Evolutionary conservation across 2,888 invertebrate species (phyloP).

Genomic region (Cerceris ruficornis): DNA sequence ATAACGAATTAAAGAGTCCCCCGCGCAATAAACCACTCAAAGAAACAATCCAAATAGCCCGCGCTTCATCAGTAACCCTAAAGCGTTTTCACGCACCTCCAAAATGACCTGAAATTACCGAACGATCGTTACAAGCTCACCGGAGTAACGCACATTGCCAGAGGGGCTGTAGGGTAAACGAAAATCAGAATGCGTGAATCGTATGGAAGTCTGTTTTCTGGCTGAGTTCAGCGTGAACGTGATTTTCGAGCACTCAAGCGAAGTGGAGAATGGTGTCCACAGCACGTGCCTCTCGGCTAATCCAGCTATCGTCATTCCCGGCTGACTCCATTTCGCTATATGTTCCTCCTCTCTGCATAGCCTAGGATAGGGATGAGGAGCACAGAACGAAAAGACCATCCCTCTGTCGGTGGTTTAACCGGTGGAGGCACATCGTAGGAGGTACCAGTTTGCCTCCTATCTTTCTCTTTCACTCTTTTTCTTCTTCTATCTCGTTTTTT

Average conservation of each 20-base stretch:
- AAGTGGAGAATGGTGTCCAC: conserved; percentile 78
- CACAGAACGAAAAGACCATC: conserved; percentile 28
- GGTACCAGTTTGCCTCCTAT: background rate
- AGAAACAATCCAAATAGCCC: too few relatives aligned
- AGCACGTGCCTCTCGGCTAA: conserved; percentile 75
- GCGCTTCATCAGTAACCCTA: too few relatives aligned
- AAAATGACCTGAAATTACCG: too few relatives aligned
- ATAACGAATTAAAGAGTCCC: too few relatives aligned
- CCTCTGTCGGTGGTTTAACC: conserved; percentile 52
- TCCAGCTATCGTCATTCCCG: conserved; percentile 74
- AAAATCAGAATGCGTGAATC: conserved; percentile 63
- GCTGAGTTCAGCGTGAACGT: conserved; percentile 71
- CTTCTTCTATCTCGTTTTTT: background rate
- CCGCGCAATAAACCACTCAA: too few relatives aligned
- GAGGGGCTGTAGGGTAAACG: background rate
- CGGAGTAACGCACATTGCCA: too few relatives aligned
- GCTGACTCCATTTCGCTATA: conserved; percentile 64
- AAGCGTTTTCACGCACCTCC: too few relatives aligned
- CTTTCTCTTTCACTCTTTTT: background rate
- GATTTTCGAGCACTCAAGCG: conserved; percentile 77
- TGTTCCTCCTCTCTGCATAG: conserved; percentile 36
- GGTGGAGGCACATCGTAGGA: conserved; percentile 37
- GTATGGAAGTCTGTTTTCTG: conserved; percentile 68
- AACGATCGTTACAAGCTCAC: too few relatives aligned
- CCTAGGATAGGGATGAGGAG: conserved; percentile 21